phyloP scores from a whole-genome alignment of 2,888 invertebrate species.

The Cremastinae sp. region DNA sequence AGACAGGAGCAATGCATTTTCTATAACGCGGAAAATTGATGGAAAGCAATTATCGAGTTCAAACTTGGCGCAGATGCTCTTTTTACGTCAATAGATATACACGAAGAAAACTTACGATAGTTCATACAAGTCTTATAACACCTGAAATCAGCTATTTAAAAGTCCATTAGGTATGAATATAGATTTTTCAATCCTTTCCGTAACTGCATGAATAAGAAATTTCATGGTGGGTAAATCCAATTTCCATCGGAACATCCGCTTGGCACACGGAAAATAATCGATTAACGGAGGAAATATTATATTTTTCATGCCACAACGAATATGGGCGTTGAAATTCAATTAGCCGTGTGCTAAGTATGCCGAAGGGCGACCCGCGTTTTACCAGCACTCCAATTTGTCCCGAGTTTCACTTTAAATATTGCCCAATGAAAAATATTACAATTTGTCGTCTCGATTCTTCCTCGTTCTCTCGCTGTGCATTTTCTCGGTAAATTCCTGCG shows the following conservation, averaged over 20 bases:
- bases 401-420: constrained; percentile 26
- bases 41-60: too few relatives aligned
- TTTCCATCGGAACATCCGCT: constrained; percentile 10
- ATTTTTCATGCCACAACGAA: not conserved
- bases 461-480: not conserved
- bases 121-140: not conserved
- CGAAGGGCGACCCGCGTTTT: not conserved
- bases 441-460: not conserved
- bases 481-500: constrained; percentile 35
- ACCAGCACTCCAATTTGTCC: constrained; percentile 11
- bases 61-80: not conserved
- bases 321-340: constrained; percentile 36
- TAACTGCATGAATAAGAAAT: constrained; percentile 33
- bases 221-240: constrained; percentile 13
- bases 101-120: not conserved
- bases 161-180: constrained; percentile 32
- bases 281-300: constrained; percentile 18
- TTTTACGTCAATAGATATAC: not conserved
- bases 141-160: constrained; percentile 20
- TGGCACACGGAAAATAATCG: constrained; percentile 29
- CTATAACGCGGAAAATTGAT: too few relatives aligned
- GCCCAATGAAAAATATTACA: constrained; percentile 20
- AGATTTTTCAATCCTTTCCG: constrained; percentile 19
- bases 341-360: constrained; percentile 4
- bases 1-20: too few relatives aligned